A percentile compares a stretch with the other conserved stretches of the same genome.
phyloP scores from a whole-genome alignment of 2,113 vertebrate species.

The Anolis carolinensis region DNA sequence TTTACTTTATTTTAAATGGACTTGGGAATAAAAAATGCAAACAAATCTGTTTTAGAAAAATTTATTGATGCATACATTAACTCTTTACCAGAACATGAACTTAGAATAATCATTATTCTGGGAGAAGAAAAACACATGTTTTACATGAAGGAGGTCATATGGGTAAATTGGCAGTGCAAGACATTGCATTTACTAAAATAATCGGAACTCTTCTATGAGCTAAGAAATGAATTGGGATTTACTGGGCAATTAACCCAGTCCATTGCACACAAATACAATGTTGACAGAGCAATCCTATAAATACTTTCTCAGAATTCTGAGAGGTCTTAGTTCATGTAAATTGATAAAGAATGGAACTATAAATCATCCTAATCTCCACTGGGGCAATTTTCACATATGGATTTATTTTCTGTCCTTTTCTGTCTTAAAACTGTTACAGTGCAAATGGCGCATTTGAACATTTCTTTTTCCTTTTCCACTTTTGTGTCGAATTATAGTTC shows the following conservation, averaged over 20 bases:
- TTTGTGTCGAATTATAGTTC: background rate
- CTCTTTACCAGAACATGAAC: conserved; percentile 45
- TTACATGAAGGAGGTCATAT: background rate
- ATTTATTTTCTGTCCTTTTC: background rate
- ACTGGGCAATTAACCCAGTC: too few species aligned
- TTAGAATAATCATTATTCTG: conserved; percentile 46
- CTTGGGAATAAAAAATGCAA: background rate
- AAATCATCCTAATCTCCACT: background rate
- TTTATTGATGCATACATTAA: background rate
- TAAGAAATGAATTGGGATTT: too few species aligned
- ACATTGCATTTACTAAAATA: background rate
- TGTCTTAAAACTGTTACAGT: background rate
- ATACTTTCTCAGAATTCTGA: too few species aligned
- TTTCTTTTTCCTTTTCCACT: background rate
- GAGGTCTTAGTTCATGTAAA: too few species aligned
- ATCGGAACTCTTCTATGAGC: background rate
- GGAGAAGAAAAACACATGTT: background rate
- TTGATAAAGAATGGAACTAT: background rate
- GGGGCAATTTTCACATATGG: background rate
- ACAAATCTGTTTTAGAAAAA: background rate
- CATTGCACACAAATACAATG: too few species aligned
- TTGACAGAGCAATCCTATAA: too few species aligned
- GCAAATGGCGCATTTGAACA: background rate
- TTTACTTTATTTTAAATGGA: conserved; percentile 1
- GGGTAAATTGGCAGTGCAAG: background rate